phyloP scores from a whole-genome alignment of 2,113 vertebrate species.

The Pseudorasbora parva region DNA sequence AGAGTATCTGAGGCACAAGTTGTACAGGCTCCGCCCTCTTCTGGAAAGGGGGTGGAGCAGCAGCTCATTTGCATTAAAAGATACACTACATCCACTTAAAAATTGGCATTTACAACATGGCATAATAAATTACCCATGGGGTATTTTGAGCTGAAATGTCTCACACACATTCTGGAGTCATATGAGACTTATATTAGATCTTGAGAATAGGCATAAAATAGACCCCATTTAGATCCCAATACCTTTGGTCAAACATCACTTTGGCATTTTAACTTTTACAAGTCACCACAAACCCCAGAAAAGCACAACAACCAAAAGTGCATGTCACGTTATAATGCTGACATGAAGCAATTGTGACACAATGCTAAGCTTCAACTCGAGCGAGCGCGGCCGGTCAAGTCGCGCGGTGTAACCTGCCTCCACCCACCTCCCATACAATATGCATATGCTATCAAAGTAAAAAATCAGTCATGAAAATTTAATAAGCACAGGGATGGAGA shows the following conservation, averaged over 20 bases:
- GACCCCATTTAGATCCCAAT: too few species aligned
- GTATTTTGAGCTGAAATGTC: too few species aligned
- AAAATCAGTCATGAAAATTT: conserved; percentile 77
- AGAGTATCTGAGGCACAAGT: too few species aligned
- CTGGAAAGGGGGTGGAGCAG: too few species aligned
- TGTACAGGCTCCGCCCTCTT: too few species aligned
- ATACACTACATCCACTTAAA: too few species aligned
- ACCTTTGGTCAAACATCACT: background rate
- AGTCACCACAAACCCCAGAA: background rate
- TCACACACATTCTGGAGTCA: too few species aligned
- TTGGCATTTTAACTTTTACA: background rate
- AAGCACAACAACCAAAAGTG: conserved; percentile 1
- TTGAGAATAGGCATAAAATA: too few species aligned
- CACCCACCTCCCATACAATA: conserved; percentile 70
- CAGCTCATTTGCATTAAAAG: too few species aligned
- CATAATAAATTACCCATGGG: too few species aligned
- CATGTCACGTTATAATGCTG: background rate
- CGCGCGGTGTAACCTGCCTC: conserved; percentile 67
- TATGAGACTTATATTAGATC: too few species aligned
- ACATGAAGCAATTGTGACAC: conserved; percentile 41
- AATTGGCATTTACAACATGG: too few species aligned
- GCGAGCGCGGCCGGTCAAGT: conserved; percentile 39
- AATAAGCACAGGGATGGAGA: conserved; percentile 67
- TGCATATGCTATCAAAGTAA: conserved; percentile 76
- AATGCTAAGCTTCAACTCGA: conserved; percentile 43